Evolutionary conservation across 2,113 vertebrate genomes (phyloP), one percentile per base, ranked within the genome.

Genomic region (Xyrauchen texanus): DNA sequence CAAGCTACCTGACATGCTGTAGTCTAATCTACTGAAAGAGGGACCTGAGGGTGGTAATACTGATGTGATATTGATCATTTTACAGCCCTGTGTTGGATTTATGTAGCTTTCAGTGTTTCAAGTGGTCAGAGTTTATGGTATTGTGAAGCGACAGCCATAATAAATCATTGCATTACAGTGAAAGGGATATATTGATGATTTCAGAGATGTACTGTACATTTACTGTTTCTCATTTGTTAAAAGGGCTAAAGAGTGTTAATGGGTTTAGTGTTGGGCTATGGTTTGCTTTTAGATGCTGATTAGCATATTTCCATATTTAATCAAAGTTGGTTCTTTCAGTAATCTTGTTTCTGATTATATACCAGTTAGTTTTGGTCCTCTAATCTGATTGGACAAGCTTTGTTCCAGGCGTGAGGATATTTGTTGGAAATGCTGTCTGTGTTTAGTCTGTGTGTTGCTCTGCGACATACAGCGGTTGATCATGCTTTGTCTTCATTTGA

Each of bases 31-130:
- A 16, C 47, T 34, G 9, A 57, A 61, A 47, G 34, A 52, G 67
- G 4, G 34, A 78, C 45, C 5, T 21, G 5, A 3, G 16, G 9
- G 71, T 76, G 0, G 8, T 67, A 34, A 78, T 63, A 42, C 64
- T 63, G 64, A 81, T 73, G 68, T 77, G 16, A 6, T 76, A 84
- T 87, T 80, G 85, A 87, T 87, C 83, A 15, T 65, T 72, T 73
- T 74, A 67, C 61, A 34, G 67, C 47, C 51, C 12, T 58, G 12
- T 53, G 64, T 58, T 76, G 62, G 82, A 72, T 84, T 85, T 80
- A 68, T 69, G 69, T 21, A 63, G 21, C 12, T 5, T 53, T 77
- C 7, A 4, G 6, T 49, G 0, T 70, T 71, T 84, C 15, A 79
- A 78, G 82, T 77, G 55, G 79, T 75, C 61, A 45, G 3, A 65